phyloP scores from a whole-genome alignment of 2,888 invertebrate species.

The Agrochola litura region DNA sequence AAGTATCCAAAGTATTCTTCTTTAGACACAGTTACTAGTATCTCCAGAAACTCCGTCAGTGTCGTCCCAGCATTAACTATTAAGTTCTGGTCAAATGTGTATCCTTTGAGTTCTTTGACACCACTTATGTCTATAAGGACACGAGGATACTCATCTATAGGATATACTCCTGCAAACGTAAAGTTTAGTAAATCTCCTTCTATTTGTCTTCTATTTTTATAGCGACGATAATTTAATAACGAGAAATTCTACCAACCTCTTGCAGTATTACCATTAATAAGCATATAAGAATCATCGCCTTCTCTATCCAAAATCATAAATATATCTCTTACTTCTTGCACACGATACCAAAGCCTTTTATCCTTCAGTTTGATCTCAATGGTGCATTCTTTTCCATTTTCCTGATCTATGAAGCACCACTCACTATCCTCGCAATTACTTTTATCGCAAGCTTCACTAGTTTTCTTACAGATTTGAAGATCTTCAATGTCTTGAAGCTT shows the following conservation, averaged over 20 bases:
- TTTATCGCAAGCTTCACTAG: conserved; percentile 73
- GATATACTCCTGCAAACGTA: conserved; percentile 80
- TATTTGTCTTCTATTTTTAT: neutral
- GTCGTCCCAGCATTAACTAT: conserved; percentile 90
- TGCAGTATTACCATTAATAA: conserved; percentile 94
- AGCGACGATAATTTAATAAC: neutral
- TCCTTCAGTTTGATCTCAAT: conserved; percentile 71
- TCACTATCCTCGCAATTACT: conserved; percentile 80
- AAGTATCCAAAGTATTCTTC: conserved; percentile 90
- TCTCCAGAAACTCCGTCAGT: conserved; percentile 87
- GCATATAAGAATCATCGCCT: conserved; percentile 87
- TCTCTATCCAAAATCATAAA: conserved; percentile 85
- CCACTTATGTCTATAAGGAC: conserved; percentile 91
- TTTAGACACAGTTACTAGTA: conserved; percentile 76
- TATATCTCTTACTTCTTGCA: conserved; percentile 85
- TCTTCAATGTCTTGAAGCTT: conserved; percentile 87
- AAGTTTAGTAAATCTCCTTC: neutral
- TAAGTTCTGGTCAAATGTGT: conserved; percentile 80
- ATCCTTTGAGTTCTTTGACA: conserved; percentile 89
- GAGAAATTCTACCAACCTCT: conserved; percentile 88
- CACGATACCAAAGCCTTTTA: conserved; percentile 87
- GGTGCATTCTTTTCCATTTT: conserved; percentile 72
- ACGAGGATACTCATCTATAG: conserved; percentile 77
- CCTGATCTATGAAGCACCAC: conserved; percentile 58
- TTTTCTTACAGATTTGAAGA: conserved; percentile 72